These are phyloP conservation scores for Disparrhopalites patrizii DNA, from an alignment of 2,888 invertebrate genomes.

Conservation along the genomic window DNA sequence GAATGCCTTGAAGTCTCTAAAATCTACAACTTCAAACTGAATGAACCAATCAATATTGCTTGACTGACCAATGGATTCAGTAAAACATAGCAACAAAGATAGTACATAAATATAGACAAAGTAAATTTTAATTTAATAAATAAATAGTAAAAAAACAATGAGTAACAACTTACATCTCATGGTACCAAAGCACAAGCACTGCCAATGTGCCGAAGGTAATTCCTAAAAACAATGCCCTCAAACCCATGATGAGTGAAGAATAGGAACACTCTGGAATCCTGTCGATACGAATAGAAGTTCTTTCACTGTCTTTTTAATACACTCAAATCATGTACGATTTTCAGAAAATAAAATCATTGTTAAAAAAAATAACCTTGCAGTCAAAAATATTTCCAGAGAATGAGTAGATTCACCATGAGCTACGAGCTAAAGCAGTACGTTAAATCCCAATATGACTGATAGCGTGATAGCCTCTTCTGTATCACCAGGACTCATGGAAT, in stretches of 20 bases:
- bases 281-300: too few species aligned
- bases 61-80: not conserved
- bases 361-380: too few species aligned
- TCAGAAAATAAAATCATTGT: too few species aligned
- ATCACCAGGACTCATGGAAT: too few species aligned
- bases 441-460: too few species aligned
- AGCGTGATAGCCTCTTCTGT: too few species aligned
- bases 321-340: too few species aligned
- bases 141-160: too few species aligned
- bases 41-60: not conserved
- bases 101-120: not conserved
- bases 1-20: too few species aligned
- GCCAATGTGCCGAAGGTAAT: constrained; percentile 40
- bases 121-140: not conserved
- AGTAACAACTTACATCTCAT: constrained; percentile 45
- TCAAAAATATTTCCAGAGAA: too few species aligned
- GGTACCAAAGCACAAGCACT: constrained; percentile 44
- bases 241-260: constrained; percentile 30
- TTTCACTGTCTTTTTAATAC: not conserved
- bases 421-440: too few species aligned
- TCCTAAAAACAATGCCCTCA: constrained; percentile 42
- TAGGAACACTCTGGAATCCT: not conserved
- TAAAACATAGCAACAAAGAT: not conserved
- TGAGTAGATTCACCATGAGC: too few species aligned
- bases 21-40: not conserved